Evolutionary conservation across 2,113 vertebrate species (phyloP), one percentile per base, ranked within the genome.

Genomic region (Ia io): DNA sequence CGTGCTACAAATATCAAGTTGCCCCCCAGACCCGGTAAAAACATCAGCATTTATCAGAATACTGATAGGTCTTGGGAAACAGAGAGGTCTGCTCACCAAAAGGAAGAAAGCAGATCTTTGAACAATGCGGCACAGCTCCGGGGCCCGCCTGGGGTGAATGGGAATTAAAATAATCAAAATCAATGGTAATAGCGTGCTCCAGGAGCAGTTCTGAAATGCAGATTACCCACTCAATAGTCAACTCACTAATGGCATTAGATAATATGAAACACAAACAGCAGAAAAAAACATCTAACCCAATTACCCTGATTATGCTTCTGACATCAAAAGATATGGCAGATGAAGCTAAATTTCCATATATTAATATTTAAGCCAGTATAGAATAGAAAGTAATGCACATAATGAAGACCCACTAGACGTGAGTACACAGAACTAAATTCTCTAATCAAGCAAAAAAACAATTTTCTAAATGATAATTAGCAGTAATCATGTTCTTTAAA

Each of bases 311-410:
- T 97, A 96, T 96, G 95, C 94, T 95, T 83, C 95, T 94, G 96
- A 97, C 96, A 97, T 97, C 96, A 97, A 96, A 97, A 97, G 93
- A 74, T 95, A 96, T 11, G 42, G 96, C 88, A 95, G 93, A 96
- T 70, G 96, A 96, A 94, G 86, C 94, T 86, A 63, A 73, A 98
- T 98, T 97, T 98, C 97, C 97, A 98, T 97, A 97, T 93, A 97
- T 97, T 97, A 98, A 98, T 97, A 98, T 97, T 95, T 95, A 96
- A 98, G 59, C 95, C 85, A 59, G 89, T 13, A 89, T 23, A 85
- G 91, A 95, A 76, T 47, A 95, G 79, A 86, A 94, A 96, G 79
- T 73, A 90, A 37, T 40, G 44, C 83, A 74, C 23, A 35, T 94
- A 96, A 98, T 91, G 89, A 97, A 96, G 89, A 94, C 95, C 96